Evolutionary conservation across 2,113 vertebrate genomes (phyloP).

Genomic region (Aythya baeri): DNA sequence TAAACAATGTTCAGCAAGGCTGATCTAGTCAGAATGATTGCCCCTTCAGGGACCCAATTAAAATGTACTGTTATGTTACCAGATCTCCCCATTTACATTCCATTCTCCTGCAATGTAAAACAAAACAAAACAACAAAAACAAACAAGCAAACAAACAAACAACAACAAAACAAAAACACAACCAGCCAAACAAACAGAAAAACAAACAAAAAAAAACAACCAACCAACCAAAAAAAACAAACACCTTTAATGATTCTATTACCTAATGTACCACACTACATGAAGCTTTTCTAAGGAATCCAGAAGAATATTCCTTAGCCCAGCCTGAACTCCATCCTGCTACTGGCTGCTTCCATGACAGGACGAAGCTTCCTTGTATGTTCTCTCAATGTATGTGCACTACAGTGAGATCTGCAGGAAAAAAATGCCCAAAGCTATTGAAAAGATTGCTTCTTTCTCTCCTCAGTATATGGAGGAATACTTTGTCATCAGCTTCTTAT

Average conservation of each 20-base stretch:
- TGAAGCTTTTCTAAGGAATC: not conserved
- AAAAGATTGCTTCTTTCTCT: not conserved
- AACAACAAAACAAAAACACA: not conserved
- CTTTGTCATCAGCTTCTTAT: not conserved
- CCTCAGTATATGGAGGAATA: not conserved
- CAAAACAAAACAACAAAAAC: not conserved
- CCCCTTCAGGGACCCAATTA: not conserved
- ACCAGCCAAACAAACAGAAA: not conserved
- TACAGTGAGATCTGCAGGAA: not conserved
- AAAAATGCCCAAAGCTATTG: not conserved
- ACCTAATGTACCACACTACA: not conserved
- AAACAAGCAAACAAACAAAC: too few species aligned
- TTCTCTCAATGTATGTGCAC: not conserved
- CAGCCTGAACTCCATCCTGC: not conserved
- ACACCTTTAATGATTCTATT: slow-evolving; percentile 19
- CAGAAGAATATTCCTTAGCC: not conserved
- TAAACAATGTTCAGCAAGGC: slow-evolving; percentile 23
- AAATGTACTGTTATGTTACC: not conserved
- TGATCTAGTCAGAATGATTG: slow-evolving; percentile 7
- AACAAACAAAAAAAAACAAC: not conserved
- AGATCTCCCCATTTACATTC: not conserved
- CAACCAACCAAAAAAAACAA: not conserved
- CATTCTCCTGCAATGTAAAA: not conserved
- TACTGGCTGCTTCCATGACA: not conserved
- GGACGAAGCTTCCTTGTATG: not conserved